Conservation (phyloP, 2,888 invertebrate species). For the Hypena proboscidalis region DNA sequence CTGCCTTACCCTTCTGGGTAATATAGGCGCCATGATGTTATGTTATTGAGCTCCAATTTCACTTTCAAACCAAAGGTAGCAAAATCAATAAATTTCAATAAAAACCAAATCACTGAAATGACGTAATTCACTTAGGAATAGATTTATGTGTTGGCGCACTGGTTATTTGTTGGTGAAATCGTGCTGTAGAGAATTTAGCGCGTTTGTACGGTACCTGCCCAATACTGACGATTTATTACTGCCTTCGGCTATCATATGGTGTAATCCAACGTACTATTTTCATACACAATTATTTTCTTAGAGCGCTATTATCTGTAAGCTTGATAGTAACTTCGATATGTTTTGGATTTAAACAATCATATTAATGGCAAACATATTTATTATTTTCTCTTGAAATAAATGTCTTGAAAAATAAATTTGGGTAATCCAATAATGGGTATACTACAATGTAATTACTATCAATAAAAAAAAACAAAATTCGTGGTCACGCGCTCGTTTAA, state of each 20-base stretch:
- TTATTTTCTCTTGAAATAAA: too few species aligned
- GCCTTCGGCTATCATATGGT: conserved; percentile 42
- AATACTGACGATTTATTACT: conserved; percentile 43
- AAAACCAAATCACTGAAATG: conserved; percentile 39
- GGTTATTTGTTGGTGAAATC: conserved; percentile 44
- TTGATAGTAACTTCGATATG: conserved; percentile 7
- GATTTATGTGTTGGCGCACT: conserved; percentile 35
- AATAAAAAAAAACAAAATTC: too few species aligned
- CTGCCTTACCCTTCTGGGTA: too few species aligned
- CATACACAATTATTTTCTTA: conserved; percentile 37
- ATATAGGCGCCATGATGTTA: too few species aligned
- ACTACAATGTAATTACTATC: too few species aligned
- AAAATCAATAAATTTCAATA: conserved; percentile 19
- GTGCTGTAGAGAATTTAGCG: conserved; percentile 45
- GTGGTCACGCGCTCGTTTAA: too few species aligned
- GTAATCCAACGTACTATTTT: conserved; percentile 37
- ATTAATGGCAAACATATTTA: too few species aligned
- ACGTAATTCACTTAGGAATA: conserved; percentile 45
- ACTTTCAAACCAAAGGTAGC: conserved; percentile 2
- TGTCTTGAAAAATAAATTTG: too few species aligned
- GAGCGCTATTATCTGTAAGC: too few species aligned
- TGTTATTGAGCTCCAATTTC: too few species aligned
- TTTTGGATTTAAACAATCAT: background rate
- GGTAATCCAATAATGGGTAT: too few species aligned
- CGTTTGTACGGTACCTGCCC: conserved; percentile 47